Evolutionary conservation across 2,113 vertebrate species (phyloP).

Genomic region (Gnathonemus longibarbis): DNA sequence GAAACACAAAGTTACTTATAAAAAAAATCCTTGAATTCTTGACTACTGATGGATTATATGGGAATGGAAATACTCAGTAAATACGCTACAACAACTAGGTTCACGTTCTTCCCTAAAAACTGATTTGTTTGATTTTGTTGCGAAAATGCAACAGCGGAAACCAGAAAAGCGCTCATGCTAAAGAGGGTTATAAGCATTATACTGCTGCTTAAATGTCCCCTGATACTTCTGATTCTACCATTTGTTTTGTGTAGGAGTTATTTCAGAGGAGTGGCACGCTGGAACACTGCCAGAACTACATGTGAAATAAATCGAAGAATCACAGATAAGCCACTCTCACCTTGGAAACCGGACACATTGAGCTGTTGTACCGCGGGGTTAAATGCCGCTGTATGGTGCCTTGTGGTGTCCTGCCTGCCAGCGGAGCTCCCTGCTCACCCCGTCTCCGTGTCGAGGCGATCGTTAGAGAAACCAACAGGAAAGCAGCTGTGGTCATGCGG

Average conservation of each 20-base stretch:
- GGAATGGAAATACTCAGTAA: not conserved
- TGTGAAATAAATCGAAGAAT: not conserved
- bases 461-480: conserved; percentile 1
- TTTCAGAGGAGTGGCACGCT: not conserved
- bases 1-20: not conserved
- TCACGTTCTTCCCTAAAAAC: not conserved
- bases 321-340: not conserved
- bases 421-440: not conserved
- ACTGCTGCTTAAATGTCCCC: not conserved
- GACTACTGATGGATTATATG: not conserved
- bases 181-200: not conserved
- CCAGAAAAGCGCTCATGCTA: not conserved
- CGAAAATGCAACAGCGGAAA: not conserved
- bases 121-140: not conserved
- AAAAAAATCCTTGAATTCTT: not conserved
- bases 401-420: not conserved
- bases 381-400: not conserved
- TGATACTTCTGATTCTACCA: not conserved
- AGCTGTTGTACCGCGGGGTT: not conserved
- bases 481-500: not conserved
- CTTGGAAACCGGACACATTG: not conserved
- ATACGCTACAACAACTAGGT: not conserved
- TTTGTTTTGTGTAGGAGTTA: not conserved
- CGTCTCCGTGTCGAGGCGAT: not conserved
- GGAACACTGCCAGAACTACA: not conserved